Evolutionary conservation across 2,113 vertebrate species (phyloP), one percentile per base, ranked within the genome.

Genomic region (Chamaea fasciata): DNA sequence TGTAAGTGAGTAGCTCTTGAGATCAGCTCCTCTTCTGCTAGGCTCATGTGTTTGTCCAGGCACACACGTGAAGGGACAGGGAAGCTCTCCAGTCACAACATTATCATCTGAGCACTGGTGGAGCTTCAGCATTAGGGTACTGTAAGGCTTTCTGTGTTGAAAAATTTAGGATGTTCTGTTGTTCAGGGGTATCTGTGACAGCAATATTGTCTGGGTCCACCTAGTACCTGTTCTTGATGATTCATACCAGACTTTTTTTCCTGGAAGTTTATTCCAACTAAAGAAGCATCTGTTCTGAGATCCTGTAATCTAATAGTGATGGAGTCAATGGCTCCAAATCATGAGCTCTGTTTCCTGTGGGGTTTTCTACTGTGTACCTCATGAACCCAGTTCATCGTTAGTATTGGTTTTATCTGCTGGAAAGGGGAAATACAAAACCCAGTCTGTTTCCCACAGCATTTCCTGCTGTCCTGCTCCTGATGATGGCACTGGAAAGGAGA

Each of bases 61-160:
- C 16, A 7, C 1, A 4, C 2, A 2, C 2, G 4, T 42, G 57
- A 20, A 4, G 0, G 1, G 37, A n/a, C 31, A 41, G 37, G 37
- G 41, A 56, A 73, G 24, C 30, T 75, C 33, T 77, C 13, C 15
- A 19, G 52, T 20, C 41, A 22, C 28, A 26, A 0, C 7, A 16
- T 39, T 37, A 5, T 37, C 30, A 10, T 44, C 33, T 52, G 33
- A 83, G n/a, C 28, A 8, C 30, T 37, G 31, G 5, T 41, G 31
- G 23, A 47, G 19, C 42, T 67, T 71, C n/a, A 68, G 44, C 53
- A 35, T n/a, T 52, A 41, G 47, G 47, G 59, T n/a, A 7, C 27
- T 82, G 16, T 5, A 42, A 42, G 42, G n/a, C 8, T 15, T 79
- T 10, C 28, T 50, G 33, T 67, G 13, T 9, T 57, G 42, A 44